Evolutionary conservation across 2,113 vertebrate genomes (phyloP).

Genomic region (Channa argus): DNA sequence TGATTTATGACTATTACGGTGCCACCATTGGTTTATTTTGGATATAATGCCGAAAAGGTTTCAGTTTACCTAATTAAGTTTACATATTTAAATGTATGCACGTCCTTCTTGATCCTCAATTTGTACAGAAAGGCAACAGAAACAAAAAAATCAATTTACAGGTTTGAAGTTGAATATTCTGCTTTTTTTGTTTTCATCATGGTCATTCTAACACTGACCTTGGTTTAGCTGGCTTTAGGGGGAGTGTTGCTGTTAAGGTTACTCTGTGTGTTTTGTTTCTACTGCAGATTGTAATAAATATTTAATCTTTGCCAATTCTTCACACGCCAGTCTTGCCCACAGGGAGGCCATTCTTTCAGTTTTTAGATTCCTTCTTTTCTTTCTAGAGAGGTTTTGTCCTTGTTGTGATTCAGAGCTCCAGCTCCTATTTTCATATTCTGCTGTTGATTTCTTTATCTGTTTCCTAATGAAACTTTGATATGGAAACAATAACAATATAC

Average conservation of each 20-base stretch:
- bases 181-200: background rate
- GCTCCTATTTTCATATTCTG: constrained; percentile 8
- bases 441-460: constrained; percentile 13
- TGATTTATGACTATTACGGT: background rate
- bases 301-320: constrained; percentile 17
- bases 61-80: too few relatives aligned
- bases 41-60: background rate
- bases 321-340: constrained; percentile 6
- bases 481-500: constrained; percentile 12
- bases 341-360: background rate
- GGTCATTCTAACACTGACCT: too few relatives aligned
- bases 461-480: constrained; percentile 14
- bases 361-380: constrained; percentile 14
- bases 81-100: too few relatives aligned
- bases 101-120: too few relatives aligned
- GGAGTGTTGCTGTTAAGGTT: background rate
- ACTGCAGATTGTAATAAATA: constrained; percentile 7
- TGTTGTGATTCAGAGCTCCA: constrained; percentile 1
- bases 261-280: background rate
- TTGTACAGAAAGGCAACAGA: too few relatives aligned
- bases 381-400: background rate
- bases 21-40: background rate
- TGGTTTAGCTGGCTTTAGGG: background rate
- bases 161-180: too few relatives aligned
- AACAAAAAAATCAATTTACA: too few relatives aligned